Conservation (phyloP, 2,888 invertebrate species). For the Lasius platythorax region DNA sequence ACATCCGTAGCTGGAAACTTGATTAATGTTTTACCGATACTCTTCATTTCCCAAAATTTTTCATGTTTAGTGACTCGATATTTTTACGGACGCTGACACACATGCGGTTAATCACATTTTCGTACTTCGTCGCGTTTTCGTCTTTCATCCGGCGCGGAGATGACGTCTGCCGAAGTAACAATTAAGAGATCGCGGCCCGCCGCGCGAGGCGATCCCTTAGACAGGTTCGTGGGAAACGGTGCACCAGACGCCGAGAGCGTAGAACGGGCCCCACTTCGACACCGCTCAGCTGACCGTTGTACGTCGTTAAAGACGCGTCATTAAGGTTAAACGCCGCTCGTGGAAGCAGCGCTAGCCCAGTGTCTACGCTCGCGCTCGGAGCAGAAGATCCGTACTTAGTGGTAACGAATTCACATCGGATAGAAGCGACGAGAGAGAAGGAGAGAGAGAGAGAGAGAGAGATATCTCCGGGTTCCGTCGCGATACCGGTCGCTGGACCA, state of each 20-base stretch:
- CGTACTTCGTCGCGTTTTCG: neutral
- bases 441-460: neutral
- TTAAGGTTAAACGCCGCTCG: constrained; percentile 83
- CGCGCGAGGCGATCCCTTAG: constrained; percentile 62
- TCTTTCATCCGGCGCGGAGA: neutral
- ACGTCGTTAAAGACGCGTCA: constrained; percentile 85
- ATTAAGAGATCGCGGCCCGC: constrained; percentile 81
- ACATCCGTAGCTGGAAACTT: neutral
- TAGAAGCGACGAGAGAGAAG: constrained; percentile 41
- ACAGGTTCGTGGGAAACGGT: constrained; percentile 84
- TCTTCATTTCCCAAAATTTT: neutral
- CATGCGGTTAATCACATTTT: constrained; percentile 26
- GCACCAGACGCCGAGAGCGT: constrained; percentile 76
- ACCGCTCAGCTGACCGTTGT: constrained; percentile 77
- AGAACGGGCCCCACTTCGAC: constrained; percentile 64
- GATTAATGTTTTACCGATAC: neutral
- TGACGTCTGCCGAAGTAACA: constrained; percentile 71
- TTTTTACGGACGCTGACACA: neutral
- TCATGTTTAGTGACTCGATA: neutral
- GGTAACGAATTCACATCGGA: constrained; percentile 71
- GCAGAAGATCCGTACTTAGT: constrained; percentile 66
- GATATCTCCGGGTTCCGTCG: constrained; percentile 30
- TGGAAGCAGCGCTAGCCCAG: constrained; percentile 74
- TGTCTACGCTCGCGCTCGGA: constrained; percentile 69
- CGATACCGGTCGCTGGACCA: constrained; percentile 44